These are phyloP conservation scores for Epistrophe grossulariae DNA, from an alignment of 2,888 invertebrate species.

Conservation along the genomic window DNA sequence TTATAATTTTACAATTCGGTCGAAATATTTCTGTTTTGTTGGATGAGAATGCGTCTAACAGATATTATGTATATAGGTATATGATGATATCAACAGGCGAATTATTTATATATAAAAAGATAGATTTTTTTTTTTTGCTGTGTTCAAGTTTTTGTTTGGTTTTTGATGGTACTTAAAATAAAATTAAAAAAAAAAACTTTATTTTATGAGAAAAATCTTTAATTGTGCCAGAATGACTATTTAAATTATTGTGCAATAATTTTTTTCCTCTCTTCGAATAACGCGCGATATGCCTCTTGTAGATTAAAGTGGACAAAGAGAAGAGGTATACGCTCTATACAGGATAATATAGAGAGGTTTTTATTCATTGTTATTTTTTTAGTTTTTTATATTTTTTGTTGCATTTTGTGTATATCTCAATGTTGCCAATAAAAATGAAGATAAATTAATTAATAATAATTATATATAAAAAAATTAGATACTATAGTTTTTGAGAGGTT, in stretches of 20 bases:
- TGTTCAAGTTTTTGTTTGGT: not conserved
- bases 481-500: not conserved
- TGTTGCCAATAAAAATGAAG: constrained; percentile 59
- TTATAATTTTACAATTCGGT: constrained; percentile 25
- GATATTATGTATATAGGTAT: too few relatives aligned
- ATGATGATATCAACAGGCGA: constrained; percentile 50
- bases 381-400: not conserved
- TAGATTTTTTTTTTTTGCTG: not conserved
- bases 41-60: constrained; percentile 36
- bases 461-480: constrained; percentile 40
- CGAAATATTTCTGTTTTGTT: constrained; percentile 9
- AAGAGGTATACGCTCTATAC: not conserved
- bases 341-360: constrained; percentile 1
- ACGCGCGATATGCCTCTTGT: not conserved
- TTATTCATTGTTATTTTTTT: constrained; percentile 44
- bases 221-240: constrained; percentile 51
- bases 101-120: too few relatives aligned
- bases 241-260: constrained; percentile 4
- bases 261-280: not conserved
- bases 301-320: constrained; percentile 22
- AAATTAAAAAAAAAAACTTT: not conserved
- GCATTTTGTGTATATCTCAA: constrained; percentile 38
- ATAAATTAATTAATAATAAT: constrained; percentile 66
- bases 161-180: not conserved
- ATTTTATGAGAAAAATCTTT: constrained; percentile 52